Conservation (phyloP, 2,888 invertebrate species). For the Synergus japonicus region DNA sequence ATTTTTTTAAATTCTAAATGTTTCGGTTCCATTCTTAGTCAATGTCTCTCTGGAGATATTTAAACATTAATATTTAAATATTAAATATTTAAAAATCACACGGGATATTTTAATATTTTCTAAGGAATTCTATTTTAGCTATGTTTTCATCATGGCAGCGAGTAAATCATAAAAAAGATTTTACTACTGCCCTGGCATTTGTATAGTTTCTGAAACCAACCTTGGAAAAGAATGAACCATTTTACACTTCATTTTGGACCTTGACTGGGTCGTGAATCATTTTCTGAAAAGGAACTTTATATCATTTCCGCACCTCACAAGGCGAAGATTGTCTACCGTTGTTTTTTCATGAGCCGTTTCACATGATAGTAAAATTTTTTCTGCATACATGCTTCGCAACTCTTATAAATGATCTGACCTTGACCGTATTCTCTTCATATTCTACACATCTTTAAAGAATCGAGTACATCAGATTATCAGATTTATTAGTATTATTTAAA, state of each 20-base stretch:
- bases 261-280: constrained; percentile 29
- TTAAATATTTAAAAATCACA: neutral
- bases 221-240: constrained; percentile 13
- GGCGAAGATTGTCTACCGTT: constrained; percentile 11
- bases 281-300: constrained; percentile 32
- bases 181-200: neutral
- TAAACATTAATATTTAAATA: too few relatives aligned
- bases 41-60: too few relatives aligned
- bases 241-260: constrained; percentile 17
- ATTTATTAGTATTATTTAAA: too few relatives aligned
- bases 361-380: constrained; percentile 26
- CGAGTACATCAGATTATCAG: too few relatives aligned
- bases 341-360: constrained; percentile 16
- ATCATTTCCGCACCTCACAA: constrained; percentile 26
- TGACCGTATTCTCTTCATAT: neutral
- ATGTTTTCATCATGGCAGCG: neutral
- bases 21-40: too few relatives aligned
- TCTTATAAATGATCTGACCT: neutral
- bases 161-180: neutral
- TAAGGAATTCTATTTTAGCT: neutral
- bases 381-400: constrained; percentile 22
- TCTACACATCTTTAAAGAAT: neutral
- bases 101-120: neutral
- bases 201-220: neutral
- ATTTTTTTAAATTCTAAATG: neutral